These are phyloP conservation scores for Meriones unguiculatus DNA, from an alignment of 2,113 vertebrate genomes.

Conservation along the genomic window DNA sequence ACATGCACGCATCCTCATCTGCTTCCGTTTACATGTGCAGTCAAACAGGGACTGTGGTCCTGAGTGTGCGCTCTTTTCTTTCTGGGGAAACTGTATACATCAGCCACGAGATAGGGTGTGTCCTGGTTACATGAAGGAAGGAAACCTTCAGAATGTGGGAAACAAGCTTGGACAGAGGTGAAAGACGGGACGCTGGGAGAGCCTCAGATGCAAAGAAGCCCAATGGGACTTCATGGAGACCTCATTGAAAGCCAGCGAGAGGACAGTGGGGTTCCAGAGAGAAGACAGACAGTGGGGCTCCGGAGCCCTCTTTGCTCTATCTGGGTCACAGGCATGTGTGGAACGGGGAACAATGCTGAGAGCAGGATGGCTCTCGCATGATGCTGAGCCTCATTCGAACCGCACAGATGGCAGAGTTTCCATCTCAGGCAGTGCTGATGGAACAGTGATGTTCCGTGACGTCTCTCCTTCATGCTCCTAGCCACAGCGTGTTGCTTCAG, in stretches of 20 bases:
- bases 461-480: background rate
- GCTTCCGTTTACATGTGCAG: background rate
- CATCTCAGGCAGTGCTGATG: slow-evolving; percentile 61
- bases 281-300: background rate
- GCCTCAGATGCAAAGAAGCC: background rate
- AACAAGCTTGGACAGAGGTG: background rate
- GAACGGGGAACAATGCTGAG: background rate
- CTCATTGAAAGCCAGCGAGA: background rate
- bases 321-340: background rate
- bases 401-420: slow-evolving; percentile 52
- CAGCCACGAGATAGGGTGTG: background rate
- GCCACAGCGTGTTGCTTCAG: background rate
- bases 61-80: background rate
- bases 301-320: background rate
- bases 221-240: background rate
- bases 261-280: background rate
- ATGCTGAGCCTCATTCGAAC: slow-evolving; percentile 3
- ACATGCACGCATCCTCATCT: background rate
- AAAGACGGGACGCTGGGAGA: background rate
- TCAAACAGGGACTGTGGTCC: background rate
- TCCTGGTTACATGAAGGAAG: background rate
- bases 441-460: slow-evolving; percentile 42
- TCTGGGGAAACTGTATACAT: background rate
- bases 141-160: background rate
- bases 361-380: background rate